These are phyloP conservation scores for Rhyacophila evoluta DNA, from an alignment of 2,888 invertebrate genomes.

Conservation along the genomic window DNA sequence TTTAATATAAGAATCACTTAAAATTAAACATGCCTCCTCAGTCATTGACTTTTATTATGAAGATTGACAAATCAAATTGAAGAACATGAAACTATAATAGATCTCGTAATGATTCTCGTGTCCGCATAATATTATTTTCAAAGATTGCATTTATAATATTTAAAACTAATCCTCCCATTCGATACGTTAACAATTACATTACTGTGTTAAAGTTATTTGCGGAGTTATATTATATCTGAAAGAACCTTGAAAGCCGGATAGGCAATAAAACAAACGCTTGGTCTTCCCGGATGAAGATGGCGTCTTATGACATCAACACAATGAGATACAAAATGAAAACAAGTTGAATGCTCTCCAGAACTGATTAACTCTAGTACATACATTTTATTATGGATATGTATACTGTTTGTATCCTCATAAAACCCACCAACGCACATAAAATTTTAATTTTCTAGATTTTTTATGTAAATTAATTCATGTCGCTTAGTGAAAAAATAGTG, in stretches of 20 bases:
- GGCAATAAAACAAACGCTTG: slow-evolving; percentile 2
- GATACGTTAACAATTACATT: background rate
- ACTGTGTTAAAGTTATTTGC: background rate
- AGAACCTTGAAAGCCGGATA: slow-evolving; percentile 11
- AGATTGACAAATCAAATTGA: background rate
- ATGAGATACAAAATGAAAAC: background rate
- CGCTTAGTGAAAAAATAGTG: too few relatives aligned
- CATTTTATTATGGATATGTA: too few relatives aligned
- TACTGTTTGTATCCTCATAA: too few relatives aligned
- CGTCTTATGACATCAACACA: background rate
- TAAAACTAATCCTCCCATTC: background rate
- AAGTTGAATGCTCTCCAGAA: background rate
- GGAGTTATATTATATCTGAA: background rate
- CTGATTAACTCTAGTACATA: background rate
- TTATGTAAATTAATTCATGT: too few relatives aligned
- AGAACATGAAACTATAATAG: background rate
- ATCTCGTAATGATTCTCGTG: background rate
- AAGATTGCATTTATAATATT: background rate
- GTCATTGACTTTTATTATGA: background rate
- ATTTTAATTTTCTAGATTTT: too few relatives aligned
- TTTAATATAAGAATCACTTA: too few relatives aligned
- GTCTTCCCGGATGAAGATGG: slow-evolving; percentile 3
- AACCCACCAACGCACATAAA: too few relatives aligned
- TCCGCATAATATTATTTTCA: background rate
- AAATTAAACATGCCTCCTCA: background rate